Evolutionary conservation across 1,140 invertebrate species (phyloP), one percentile per base, ranked within the genome.

Genomic region (Atta texana): DNA sequence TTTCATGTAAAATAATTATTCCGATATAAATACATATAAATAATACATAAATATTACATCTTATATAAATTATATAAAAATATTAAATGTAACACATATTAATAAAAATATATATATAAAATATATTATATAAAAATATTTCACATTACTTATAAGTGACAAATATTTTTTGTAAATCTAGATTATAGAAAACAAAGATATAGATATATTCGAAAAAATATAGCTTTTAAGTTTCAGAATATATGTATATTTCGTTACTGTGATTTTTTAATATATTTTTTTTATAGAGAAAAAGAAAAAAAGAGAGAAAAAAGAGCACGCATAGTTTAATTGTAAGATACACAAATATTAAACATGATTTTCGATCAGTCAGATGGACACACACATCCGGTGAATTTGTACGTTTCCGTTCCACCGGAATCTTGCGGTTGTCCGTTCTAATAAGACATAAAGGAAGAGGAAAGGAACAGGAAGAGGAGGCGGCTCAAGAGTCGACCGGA

Each of bases 401-500:
- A 39, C 24, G 39, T 49, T 84, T 84, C 68, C 80, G 80, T 85
- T 77, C 18, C 28, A 34, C 82, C 71, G 61, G 59, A 74, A 57
- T 66, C 71, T 82, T 63, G 78, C 39, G 86, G 77, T 72, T 63
- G 34, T 69, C 63, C 28, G 39, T 64, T 21, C 39, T 66, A 55
- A 85, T 74, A 31, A 28, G 31, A 31, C 31, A 39, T 55, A 75
- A 72, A 59, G 21, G 57, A 63, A 75, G 51, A 34, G 71, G 66
- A 39, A 53, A 34, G 71, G 66, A 39, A 53, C 39, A 57, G 71
- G 49, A 82, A 75, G 24, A 31, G 34, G 71, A 68, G 68, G 14
- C 53, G 72, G 64, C 39, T 85, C n/a, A 57, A 34, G 76, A 71
- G 59, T 12, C 59, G 75, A 57, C 24, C 68, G 21, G 31, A 53